Percentiles rank a stretch among this genome's conserved stretches.
phyloP scores from a whole-genome alignment of 1,140 invertebrate species.

The Phenacoccus solenopsis region DNA sequence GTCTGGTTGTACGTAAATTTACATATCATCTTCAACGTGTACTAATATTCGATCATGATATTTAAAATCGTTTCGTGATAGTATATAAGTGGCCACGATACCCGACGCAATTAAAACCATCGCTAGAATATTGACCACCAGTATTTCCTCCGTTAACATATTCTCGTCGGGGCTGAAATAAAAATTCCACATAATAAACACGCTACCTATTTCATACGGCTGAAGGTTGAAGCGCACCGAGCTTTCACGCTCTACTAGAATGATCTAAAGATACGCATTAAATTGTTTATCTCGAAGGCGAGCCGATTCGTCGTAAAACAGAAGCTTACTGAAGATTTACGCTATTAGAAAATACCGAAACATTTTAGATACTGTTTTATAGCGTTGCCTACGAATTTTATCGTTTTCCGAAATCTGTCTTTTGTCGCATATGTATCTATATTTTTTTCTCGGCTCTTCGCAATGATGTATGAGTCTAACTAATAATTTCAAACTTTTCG shows the following conservation, averaged over 20 bases:
- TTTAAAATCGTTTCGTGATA: slow-evolving; percentile 36
- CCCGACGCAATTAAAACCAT: slow-evolving; percentile 33
- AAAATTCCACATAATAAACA: neutral
- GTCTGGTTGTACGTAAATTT: slow-evolving; percentile 24
- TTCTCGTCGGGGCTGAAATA: slow-evolving; percentile 13
- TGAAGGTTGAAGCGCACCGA: neutral
- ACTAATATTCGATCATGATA: slow-evolving; percentile 37
- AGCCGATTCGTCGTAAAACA: neutral
- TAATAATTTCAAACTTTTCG: too few species aligned
- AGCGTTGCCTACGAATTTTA: neutral
- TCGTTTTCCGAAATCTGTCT: neutral
- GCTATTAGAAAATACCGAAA: neutral
- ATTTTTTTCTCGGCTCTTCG: too few species aligned
- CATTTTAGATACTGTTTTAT: neutral
- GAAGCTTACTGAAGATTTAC: neutral
- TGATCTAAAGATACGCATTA: neutral
- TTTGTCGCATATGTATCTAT: neutral
- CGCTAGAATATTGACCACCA: slow-evolving; percentile 37
- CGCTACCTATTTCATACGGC: neutral
- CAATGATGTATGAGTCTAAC: too few species aligned
- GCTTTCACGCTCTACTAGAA: neutral
- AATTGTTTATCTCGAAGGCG: neutral
- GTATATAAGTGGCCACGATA: slow-evolving; percentile 37
- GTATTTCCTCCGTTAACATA: slow-evolving; percentile 29
- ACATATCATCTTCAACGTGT: slow-evolving; percentile 35